Percentiles rank a stretch among this genome's conserved stretches.
phyloP scores from a whole-genome alignment of 2,888 invertebrate genomes.

The Parnassius mnemosyne region DNA sequence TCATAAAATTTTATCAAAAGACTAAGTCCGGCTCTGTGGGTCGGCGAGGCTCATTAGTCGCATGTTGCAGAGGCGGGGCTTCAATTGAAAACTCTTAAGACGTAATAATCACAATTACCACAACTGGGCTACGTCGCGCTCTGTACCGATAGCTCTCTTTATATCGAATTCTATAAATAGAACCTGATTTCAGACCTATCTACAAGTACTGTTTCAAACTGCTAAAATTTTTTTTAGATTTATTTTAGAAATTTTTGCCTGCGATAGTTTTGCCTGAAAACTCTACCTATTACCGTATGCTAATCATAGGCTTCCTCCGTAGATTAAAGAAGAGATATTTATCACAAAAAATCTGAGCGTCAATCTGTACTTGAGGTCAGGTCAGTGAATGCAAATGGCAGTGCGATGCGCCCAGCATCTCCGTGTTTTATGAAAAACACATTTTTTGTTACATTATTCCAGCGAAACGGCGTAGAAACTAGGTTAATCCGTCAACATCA shows the following conservation, averaged over 20 bases:
- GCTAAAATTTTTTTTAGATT: too few relatives aligned
- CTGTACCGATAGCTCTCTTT: background rate
- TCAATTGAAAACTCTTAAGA: slow-evolving; percentile 27
- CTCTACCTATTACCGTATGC: too few relatives aligned
- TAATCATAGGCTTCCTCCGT: too few relatives aligned
- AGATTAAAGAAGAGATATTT: too few relatives aligned
- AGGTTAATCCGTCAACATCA: background rate
- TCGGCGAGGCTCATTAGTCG: background rate
- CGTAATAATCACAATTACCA: slow-evolving; percentile 23
- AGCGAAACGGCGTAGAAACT: background rate
- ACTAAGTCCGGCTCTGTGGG: slow-evolving; percentile 8
- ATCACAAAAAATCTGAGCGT: too few relatives aligned
- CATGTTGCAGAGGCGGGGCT: slow-evolving; percentile 10
- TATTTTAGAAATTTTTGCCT: too few relatives aligned
- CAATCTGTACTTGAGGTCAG: too few relatives aligned
- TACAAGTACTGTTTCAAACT: too few relatives aligned
- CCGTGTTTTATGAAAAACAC: background rate
- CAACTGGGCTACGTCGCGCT: slow-evolving; percentile 8
- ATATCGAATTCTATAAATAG: too few relatives aligned
- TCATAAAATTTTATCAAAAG: too few relatives aligned
- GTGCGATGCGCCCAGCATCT: background rate
- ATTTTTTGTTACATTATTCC: background rate
- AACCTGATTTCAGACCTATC: too few relatives aligned
- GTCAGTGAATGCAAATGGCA: background rate
- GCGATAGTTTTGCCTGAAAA: too few relatives aligned